Percentiles rank a stretch among this genome's conserved stretches.
phyloP scores from a whole-genome alignment of 2,797 vertebrate species.

The Cephalopachus bancanus region DNA sequence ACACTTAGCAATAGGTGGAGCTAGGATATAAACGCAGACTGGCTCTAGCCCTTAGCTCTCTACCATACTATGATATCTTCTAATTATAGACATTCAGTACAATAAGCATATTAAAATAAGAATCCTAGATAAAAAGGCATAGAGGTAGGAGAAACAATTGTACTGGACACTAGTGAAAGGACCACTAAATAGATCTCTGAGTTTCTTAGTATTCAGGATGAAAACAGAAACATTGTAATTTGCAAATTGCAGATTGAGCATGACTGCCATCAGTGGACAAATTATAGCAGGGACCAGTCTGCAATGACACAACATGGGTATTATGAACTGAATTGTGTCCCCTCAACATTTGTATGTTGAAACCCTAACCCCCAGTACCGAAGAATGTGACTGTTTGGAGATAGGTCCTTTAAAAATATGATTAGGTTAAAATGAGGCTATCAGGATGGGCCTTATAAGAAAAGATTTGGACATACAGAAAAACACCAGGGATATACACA shows the following conservation, averaged over 20 bases:
- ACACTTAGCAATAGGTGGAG: not conserved
- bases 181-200: not conserved
- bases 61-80: not conserved
- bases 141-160: not conserved
- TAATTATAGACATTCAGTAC: not conserved
- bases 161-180: not conserved
- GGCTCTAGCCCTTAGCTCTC: not conserved
- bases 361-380: not conserved
- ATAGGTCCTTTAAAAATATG: not conserved
- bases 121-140: not conserved
- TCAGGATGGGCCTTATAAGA: not conserved
- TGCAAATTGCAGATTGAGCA: not conserved
- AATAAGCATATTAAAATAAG: not conserved
- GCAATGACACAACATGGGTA: not conserved
- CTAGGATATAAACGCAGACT: not conserved
- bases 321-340: not conserved
- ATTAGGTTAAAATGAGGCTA: not conserved
- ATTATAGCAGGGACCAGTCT: not conserved
- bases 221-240: constrained; percentile 8
- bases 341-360: not conserved
- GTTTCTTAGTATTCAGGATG: not conserved
- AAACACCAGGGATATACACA: not conserved
- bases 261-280: not conserved
- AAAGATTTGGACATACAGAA: not conserved
- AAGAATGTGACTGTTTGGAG: not conserved